Conservation (phyloP, 2,113 vertebrate genomes). For the Stigmatopora nigra region DNA sequence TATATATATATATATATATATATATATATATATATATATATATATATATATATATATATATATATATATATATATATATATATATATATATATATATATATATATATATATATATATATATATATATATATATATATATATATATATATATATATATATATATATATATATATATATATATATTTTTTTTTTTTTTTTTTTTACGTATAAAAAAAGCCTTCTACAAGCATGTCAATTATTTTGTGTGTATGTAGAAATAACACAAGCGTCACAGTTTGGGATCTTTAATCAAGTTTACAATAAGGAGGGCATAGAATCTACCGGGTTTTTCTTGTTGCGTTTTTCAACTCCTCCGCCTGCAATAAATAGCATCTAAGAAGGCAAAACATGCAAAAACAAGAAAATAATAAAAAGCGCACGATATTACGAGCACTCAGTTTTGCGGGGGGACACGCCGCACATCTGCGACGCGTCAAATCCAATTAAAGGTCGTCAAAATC, state of each 20-base stretch:
- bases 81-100: too few relatives aligned
- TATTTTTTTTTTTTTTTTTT: conserved; percentile 10
- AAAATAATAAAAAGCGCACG: neutral
- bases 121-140: too few relatives aligned
- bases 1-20: too few relatives aligned
- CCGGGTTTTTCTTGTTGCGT: conserved; percentile 41
- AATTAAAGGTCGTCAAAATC: neutral
- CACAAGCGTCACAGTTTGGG: conserved; percentile 63
- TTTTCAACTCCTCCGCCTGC: conserved; percentile 47
- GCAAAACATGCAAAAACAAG: conserved; percentile 15
- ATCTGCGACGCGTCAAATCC: neutral
- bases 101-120: too few relatives aligned
- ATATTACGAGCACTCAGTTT: neutral
- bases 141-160: too few relatives aligned
- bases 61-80: too few relatives aligned
- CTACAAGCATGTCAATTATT: neutral
- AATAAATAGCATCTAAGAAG: conserved; percentile 63
- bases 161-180: too few relatives aligned
- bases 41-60: too few relatives aligned
- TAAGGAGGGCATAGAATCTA: conserved; percentile 54
- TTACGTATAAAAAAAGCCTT: neutral
- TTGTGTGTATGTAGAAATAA: conserved; percentile 57
- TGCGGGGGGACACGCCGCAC: neutral
- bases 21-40: too few relatives aligned
- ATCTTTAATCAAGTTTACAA: conserved; percentile 71